Percentiles rank a stretch among this genome's conserved stretches.
Evolutionary conservation across 2,113 vertebrate genomes (phyloP).

Genomic region (Notarius quadriscutis): DNA sequence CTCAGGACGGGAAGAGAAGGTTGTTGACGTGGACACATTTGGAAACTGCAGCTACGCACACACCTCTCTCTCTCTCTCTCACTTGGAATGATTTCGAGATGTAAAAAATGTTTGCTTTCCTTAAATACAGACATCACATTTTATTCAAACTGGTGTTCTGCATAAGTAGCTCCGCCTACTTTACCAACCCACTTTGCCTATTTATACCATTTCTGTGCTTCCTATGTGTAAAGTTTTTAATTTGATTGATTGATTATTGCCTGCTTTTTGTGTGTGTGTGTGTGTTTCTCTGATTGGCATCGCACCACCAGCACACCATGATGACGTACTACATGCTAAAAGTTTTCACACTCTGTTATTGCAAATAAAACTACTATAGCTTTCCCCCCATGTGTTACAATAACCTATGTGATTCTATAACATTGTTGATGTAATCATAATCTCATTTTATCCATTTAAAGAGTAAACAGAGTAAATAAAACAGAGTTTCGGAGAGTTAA

Average conservation of each 20-base stretch:
- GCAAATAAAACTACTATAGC: not conserved
- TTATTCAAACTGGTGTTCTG: not conserved
- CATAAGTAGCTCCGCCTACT: not conserved
- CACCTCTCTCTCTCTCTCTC: not conserved
- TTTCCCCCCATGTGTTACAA: not conserved
- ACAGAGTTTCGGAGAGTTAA: not conserved
- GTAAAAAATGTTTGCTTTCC: not conserved
- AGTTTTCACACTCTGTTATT: not conserved
- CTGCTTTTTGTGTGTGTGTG: not conserved
- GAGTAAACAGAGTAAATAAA: not conserved
- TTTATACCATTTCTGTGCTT: not conserved
- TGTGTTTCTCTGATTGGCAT: too few species aligned
- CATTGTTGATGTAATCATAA: not conserved
- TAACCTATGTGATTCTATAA: not conserved
- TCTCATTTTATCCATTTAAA: not conserved
- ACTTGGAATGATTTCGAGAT: not conserved
- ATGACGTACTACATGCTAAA: not conserved
- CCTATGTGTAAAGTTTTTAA: not conserved
- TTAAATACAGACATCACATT: not conserved
- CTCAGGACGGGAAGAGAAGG: slow-evolving; percentile 7
- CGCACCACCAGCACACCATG: not conserved
- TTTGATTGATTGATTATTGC: not conserved
- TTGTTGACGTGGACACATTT: not conserved
- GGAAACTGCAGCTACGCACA: not conserved
- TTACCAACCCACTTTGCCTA: not conserved